Evolutionary conservation across 2,888 invertebrate species (phyloP).

Genomic region (Eueremaeus valkanovi): DNA sequence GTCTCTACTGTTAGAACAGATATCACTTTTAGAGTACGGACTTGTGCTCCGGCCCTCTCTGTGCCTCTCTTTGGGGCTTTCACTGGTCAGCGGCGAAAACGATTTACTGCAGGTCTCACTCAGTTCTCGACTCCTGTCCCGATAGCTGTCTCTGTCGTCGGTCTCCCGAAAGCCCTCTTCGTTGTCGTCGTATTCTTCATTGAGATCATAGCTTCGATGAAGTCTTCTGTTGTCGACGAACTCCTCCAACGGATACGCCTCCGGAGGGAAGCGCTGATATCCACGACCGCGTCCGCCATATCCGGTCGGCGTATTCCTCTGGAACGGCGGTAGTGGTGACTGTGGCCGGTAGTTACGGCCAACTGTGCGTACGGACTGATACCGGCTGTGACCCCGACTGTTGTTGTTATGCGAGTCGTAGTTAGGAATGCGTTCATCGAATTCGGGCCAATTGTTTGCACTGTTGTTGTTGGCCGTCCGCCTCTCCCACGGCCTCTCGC

Average conservation of each 20-base stretch:
- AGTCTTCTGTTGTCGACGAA: constrained; percentile 44
- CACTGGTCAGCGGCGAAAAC: constrained; percentile 15
- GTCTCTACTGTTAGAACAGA: constrained; percentile 28
- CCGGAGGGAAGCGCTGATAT: constrained; percentile 15
- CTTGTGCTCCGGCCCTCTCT: constrained; percentile 39
- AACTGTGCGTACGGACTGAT: constrained; percentile 26
- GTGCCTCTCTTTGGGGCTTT: constrained; percentile 34
- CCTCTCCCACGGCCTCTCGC: constrained; percentile 51
- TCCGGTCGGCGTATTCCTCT: neutral
- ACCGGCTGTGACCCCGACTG: neutral
- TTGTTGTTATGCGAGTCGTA: constrained; percentile 15
- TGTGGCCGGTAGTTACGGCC: constrained; percentile 11
- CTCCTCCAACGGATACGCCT: constrained; percentile 44
- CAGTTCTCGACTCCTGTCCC: constrained; percentile 7
- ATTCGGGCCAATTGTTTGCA: constrained; percentile 9
- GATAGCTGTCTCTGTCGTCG: constrained; percentile 14
- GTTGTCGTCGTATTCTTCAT: constrained; percentile 33
- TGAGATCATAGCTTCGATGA: constrained; percentile 37
- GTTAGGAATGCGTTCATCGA: constrained; percentile 19
- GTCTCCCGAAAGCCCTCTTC: constrained; percentile 22
- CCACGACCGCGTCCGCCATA: constrained; percentile 18
- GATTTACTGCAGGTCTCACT: constrained; percentile 31
- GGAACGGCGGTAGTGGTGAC: constrained; percentile 50
- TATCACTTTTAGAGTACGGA: constrained; percentile 33
- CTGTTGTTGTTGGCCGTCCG: constrained; percentile 19